Conservation (phyloP, 2,113 vertebrate species). For the Sprattus sprattus region DNA sequence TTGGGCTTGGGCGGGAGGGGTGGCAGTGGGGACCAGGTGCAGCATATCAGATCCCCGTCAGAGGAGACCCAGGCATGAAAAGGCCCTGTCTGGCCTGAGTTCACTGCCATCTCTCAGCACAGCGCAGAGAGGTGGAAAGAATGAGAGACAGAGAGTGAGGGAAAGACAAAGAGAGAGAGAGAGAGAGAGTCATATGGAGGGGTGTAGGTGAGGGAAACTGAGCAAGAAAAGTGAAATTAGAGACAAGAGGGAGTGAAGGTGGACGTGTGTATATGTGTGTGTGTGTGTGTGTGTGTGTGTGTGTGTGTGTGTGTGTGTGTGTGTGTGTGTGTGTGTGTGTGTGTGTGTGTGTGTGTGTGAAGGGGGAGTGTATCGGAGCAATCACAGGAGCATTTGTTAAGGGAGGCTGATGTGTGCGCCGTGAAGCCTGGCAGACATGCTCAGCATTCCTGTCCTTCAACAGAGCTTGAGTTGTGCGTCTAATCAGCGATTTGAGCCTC, state of each 20-base stretch:
- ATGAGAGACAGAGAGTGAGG: neutral
- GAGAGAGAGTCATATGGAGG: neutral
- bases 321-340: neutral
- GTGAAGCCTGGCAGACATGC: constrained; percentile 59
- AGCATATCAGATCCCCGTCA: constrained; percentile 10
- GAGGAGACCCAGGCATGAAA: neutral
- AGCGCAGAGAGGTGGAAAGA: neutral
- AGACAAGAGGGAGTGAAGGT: neutral
- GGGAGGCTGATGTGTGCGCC: constrained; percentile 26
- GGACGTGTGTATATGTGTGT: constrained; percentile 3
- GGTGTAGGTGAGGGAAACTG: neutral
- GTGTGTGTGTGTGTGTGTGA: neutral
- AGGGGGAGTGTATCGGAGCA: neutral
- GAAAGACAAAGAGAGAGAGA: neutral
- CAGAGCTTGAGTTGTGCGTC: constrained; percentile 64
- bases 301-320: neutral
- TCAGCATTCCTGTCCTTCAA: constrained; percentile 74
- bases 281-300: constrained; percentile 9
- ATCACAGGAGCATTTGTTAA: constrained; percentile 18
- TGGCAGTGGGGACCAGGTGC: constrained; percentile 22
- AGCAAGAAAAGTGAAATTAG: neutral
- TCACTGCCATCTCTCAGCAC: constrained; percentile 15
- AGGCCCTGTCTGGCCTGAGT: neutral
- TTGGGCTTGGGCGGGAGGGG: neutral
- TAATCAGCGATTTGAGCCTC: constrained; percentile 24